A percentile compares a stretch with the other conserved stretches of the same genome.
Conservation (phyloP, 2,113 vertebrate species). For the Clarias macrocephalus region DNA sequence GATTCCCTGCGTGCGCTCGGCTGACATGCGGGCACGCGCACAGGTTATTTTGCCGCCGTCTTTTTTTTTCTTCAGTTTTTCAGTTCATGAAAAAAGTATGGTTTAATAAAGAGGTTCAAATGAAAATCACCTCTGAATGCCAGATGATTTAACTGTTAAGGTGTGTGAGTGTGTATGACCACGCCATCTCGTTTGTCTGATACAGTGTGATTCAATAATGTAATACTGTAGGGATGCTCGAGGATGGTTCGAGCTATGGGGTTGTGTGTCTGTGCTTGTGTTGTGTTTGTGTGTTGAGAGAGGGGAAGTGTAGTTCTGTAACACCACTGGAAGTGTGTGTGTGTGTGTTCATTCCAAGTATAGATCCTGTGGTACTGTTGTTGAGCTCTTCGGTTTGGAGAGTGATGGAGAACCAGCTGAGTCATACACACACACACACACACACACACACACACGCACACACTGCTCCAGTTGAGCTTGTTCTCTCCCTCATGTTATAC, state of each 20-base stretch:
- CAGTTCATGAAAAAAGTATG: no score
- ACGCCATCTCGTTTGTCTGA: constrained; percentile 5
- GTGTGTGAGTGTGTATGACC: background rate
- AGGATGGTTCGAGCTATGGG: background rate
- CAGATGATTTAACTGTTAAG: background rate
- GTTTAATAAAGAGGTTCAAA: background rate
- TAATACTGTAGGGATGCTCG: constrained; percentile 23
- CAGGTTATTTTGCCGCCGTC: background rate
- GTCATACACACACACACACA: constrained; percentile 54
- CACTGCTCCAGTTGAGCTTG: constrained; percentile 22
- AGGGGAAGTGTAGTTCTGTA: constrained; percentile 33
- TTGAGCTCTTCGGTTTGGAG: constrained; percentile 41
- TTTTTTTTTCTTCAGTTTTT: background rate
- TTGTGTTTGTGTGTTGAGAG: background rate
- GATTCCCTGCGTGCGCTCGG: background rate
- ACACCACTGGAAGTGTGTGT: background rate
- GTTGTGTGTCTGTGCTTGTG: background rate
- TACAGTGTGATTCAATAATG: constrained; percentile 18
- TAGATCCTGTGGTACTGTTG: constrained; percentile 34
- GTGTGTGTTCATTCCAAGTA: constrained; percentile 3
- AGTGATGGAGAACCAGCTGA: constrained; percentile 51
- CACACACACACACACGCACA: constrained; percentile 46
- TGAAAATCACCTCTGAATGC: background rate
- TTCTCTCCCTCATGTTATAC: constrained; percentile 36
- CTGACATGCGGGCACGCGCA: background rate